Evolutionary conservation across 2,888 invertebrate species (phyloP), one percentile per base, ranked within the genome.

Genomic region (Hypomecis punctinalis): DNA sequence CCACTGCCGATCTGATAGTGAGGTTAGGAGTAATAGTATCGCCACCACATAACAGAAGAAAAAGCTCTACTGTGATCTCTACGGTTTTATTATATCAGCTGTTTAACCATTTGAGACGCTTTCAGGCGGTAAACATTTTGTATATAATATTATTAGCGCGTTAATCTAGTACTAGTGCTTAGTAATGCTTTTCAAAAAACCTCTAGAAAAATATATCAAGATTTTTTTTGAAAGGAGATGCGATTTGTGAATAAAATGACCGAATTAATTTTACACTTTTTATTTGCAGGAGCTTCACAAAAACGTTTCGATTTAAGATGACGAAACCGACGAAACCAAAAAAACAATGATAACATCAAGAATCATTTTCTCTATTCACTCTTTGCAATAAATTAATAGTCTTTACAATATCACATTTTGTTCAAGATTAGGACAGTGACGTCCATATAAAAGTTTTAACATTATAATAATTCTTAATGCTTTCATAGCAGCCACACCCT

Each of bases 401-500:
- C 91, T 91, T 91, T 88, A 86, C 78, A 83, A 91, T 93, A 92
- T 93, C 93, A 92, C 93, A 93, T 91, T 91, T 91, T 88, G 89
- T 91, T 91, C 86, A 75, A 88, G 82, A 88, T 76, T 75, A 81
- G 85, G 91, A 91, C 92, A 91, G 91, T 91, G 91, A 92, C 90
- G 91, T 91, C 92, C 90, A 70, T 90, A 87, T 88, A 89, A 88
- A 89, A 88, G 88, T 88, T 82, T 84, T 87, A 91, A 89, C 88
- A 88, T 85, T 90, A 88, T 76, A 90, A 91, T 90, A 89, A 92
- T 92, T 93, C 93, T 93, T 92, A 86, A 93, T 93, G 93, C 88
- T 92, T 91, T 89, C 90, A 91, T 86, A 86, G 90, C 85, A 86
- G 88, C 90, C 90, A 83, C 74, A 80, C 80, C 81, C 85, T 85